Evolutionary conservation across 2,797 vertebrate species (phyloP).

Genomic region (Meriones psammophilus): DNA sequence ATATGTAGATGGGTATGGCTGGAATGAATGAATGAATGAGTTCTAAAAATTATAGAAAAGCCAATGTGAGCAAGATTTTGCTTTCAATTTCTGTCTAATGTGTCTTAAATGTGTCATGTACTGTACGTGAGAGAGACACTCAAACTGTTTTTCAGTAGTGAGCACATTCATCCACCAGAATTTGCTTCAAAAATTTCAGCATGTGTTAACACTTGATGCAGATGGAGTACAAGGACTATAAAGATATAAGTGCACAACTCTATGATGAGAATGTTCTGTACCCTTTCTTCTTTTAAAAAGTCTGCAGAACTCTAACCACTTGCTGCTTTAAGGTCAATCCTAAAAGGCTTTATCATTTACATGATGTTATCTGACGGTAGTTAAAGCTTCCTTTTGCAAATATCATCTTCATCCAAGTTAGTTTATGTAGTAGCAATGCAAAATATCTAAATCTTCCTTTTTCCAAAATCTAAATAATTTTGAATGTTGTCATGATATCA

Average conservation of each 20-base stretch:
- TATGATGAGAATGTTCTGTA: background rate
- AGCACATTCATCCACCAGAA: background rate
- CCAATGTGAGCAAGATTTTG: slow-evolving; percentile 66
- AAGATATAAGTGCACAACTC: background rate
- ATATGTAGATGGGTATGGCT: background rate
- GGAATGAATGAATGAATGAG: slow-evolving; percentile 40
- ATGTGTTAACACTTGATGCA: background rate
- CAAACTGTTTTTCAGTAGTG: slow-evolving; percentile 3
- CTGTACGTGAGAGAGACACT: slow-evolving; percentile 61
- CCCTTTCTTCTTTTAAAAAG: background rate
- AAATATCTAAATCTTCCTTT: background rate
- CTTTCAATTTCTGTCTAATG: slow-evolving; percentile 51
- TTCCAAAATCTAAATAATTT: background rate
- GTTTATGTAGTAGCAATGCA: background rate
- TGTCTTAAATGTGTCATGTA: slow-evolving; percentile 59
- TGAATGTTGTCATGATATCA: background rate
- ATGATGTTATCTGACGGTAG: background rate
- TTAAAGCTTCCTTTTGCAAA: background rate
- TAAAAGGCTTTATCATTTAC: background rate
- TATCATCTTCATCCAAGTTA: background rate
- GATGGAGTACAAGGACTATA: fast-evolving
- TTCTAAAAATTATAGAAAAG: slow-evolving; percentile 76
- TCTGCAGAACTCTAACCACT: background rate
- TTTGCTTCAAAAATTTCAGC: background rate
- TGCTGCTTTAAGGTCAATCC: background rate